Percentiles rank a stretch among this genome's conserved stretches.
Conservation (phyloP, 2,113 vertebrate species). For the Scartelaos histophorus region DNA sequence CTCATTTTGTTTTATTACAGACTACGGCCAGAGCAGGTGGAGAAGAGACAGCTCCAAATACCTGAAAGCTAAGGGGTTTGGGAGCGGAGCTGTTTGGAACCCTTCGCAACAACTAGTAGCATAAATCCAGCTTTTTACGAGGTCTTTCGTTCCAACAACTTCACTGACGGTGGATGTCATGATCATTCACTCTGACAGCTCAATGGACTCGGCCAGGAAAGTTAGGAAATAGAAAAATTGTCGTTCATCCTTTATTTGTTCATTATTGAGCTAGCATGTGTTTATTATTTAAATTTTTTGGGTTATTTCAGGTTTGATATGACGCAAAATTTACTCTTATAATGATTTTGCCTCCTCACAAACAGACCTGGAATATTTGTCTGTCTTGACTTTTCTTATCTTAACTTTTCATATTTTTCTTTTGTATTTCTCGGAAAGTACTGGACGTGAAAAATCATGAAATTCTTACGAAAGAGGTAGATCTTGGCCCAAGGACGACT, state of each 20-base stretch:
- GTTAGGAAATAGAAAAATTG: slow-evolving; percentile 43
- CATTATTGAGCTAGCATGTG: slow-evolving; percentile 34
- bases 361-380: no score
- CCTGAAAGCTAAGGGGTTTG: not conserved
- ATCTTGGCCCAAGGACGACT: no score
- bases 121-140: slow-evolving; percentile 41
- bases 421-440: no score
- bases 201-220: slow-evolving; percentile 49
- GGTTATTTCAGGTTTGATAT: no score
- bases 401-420: no score
- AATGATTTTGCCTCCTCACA: no score
- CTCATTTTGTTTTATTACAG: not conserved
- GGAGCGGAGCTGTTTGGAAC: slow-evolving; percentile 18
- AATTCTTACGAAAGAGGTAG: no score
- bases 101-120: slow-evolving; percentile 28
- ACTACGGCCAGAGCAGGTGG: not conserved
- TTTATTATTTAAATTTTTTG: no score
- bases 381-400: no score
- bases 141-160: slow-evolving; percentile 58
- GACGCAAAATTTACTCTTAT: no score
- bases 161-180: slow-evolving; percentile 49
- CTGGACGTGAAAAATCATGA: no score
- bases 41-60: slow-evolving; percentile 3
- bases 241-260: slow-evolving; percentile 50
- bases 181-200: slow-evolving; percentile 56